Evolutionary conservation across 2,113 vertebrate species (phyloP).

Genomic region (Percopsis transmontana): DNA sequence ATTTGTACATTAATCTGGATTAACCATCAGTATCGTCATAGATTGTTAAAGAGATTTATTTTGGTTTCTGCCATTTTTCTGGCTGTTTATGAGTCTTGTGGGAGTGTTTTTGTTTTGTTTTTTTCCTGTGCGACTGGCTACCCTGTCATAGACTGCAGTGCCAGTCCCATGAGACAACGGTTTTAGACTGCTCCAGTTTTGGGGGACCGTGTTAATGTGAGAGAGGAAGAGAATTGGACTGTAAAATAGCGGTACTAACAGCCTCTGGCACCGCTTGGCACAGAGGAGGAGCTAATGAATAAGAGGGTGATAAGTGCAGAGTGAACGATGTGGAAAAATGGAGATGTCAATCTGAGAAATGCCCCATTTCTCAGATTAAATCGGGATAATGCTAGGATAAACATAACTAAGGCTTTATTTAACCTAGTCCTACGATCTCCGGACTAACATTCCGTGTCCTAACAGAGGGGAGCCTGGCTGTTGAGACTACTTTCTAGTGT

Average conservation of each 20-base stretch:
- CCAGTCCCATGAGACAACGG: constrained; percentile 51
- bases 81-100: background rate
- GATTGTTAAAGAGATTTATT: constrained; percentile 51
- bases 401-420: too few relatives aligned
- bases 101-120: background rate
- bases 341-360: constrained; percentile 9
- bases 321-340: background rate
- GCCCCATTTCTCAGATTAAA: too few relatives aligned
- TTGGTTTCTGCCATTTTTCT: background rate
- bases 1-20: constrained; percentile 49
- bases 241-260: constrained; percentile 45
- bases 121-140: constrained; percentile 41
- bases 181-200: constrained; percentile 67
- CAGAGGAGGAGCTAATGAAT: background rate
- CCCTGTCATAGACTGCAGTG: constrained; percentile 48
- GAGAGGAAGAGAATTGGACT: constrained; percentile 56
- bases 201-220: constrained; percentile 30
- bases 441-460: too few relatives aligned
- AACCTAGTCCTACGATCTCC: too few relatives aligned
- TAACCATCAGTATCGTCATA: constrained; percentile 41
- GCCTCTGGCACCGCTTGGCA: constrained; percentile 41
- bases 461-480: too few relatives aligned
- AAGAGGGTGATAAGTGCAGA: background rate
- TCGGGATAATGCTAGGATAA: too few relatives aligned
- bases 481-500: too few relatives aligned